Evolutionary conservation across 2,888 invertebrate species (phyloP), one percentile per base, ranked within the genome.

Genomic region (Leucoptera coffeella): DNA sequence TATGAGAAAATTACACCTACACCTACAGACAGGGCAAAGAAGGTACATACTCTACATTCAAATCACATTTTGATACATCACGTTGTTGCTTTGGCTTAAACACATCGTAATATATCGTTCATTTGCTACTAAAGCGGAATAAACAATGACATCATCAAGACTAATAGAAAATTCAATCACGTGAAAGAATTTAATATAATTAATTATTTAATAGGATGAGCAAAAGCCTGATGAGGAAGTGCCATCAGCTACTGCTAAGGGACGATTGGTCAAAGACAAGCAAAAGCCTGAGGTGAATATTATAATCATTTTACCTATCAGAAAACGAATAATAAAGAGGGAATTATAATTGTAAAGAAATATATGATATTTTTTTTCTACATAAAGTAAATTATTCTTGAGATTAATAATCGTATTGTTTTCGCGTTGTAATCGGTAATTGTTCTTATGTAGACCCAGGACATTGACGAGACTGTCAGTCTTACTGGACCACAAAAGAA

Each of bases 1-100:
- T 82, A 80, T 42, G 79, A 82, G 48, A 78, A 75, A 51, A 53
- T 71, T 25, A 50, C 71, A 39, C 69, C 71, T 20, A 72, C 71
- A 41, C 69, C 71, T 15, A 40, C 43, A 33, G 64, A 64, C 44
- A 69, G 64, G 61, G 67, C 61, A 56, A 65, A 65, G 42, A 69
- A 69, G 69, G 69, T 69, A 69, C 46, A 52, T 45, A 37, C 24
- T 24, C n/a, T 23, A 23, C 7, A 12, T 3, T 7, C n/a, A n/a
- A 27, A 7, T 26, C 26, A 28, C 12, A 23, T 15, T 20, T 17
- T 14, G 11, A 22, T 29, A 35, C 25, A n/a, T n/a, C n/a, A n/a
- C n/a, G n/a, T n/a, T n/a, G n/a, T n/a, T n/a, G n/a, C n/a, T n/a
- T n/a, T n/a, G n/a, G n/a, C n/a, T n/a, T n/a, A n/a, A n/a, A n/a